A percentile compares a stretch with the other conserved stretches of the same genome.
These are phyloP conservation scores for Pseudorhombus dupliciocellatus DNA, from an alignment of 2,113 vertebrate genomes.

Conservation along the genomic window DNA sequence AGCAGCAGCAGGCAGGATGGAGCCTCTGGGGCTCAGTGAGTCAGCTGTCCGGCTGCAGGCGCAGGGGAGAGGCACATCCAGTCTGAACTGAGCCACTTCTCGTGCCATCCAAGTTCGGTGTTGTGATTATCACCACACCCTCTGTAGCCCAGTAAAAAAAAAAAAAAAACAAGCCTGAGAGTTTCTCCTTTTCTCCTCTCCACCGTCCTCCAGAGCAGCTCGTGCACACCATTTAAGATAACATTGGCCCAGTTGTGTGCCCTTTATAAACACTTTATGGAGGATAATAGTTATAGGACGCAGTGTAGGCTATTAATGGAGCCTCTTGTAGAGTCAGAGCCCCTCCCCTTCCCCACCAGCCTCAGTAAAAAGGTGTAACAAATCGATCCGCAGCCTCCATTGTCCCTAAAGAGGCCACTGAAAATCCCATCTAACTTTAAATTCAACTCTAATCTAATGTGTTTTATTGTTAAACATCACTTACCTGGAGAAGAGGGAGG, in stretches of 20 bases:
- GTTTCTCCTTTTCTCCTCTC: neutral
- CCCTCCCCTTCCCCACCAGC: constrained; percentile 94
- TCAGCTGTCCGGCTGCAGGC: constrained; percentile 11
- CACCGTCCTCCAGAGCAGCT: neutral
- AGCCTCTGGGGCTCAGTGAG: constrained; percentile 5
- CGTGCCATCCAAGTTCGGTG: constrained; percentile 26
- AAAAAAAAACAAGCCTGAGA: constrained; percentile 23
- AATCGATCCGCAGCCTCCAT: constrained; percentile 89
- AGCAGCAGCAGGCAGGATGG: neutral
- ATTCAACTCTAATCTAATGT: neutral
- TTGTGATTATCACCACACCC: constrained; percentile 23
- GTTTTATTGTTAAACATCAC: neutral
- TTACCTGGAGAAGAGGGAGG: neutral
- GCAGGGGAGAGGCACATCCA: constrained; percentile 14
- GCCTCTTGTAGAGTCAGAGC: constrained; percentile 78
- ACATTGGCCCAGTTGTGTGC: constrained; percentile 60
- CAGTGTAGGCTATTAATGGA: constrained; percentile 70
- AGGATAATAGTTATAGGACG: constrained; percentile 73
- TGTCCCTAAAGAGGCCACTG: constrained; percentile 70
- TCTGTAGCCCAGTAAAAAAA: constrained; percentile 6
- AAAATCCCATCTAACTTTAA: constrained; percentile 27
- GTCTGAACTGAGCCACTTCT: constrained; percentile 25
- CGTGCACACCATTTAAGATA: constrained; percentile 42
- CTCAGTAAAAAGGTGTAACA: constrained; percentile 93
- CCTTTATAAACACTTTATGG: constrained; percentile 78